Percentiles rank a stretch among this genome's conserved stretches.
Conservation (phyloP, 37 sponge, comb jelly and placozoan genomes). For the Cladorhizidae sp. region DNA sequence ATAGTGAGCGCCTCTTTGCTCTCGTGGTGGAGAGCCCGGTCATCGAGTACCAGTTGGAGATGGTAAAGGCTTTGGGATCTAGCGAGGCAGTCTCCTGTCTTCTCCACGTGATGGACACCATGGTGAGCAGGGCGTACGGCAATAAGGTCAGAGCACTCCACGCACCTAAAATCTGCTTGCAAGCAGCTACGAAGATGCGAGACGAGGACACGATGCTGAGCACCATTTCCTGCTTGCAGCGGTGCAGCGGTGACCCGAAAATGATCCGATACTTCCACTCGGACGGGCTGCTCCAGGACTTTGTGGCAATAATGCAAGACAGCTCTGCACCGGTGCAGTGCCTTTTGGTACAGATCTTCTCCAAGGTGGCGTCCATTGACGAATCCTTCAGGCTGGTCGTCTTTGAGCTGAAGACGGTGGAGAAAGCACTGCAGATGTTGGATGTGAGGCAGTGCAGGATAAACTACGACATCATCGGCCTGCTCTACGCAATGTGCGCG, state of each 20-base stretch:
- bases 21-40: not conserved
- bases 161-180: no score
- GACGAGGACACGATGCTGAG: not conserved
- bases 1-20: not conserved
- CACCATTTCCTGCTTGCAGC: not conserved
- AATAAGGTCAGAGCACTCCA: not conserved
- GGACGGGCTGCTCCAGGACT: not conserved
- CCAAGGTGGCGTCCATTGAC: not conserved
- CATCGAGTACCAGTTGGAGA: not conserved
- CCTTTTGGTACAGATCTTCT: not conserved
- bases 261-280: not conserved
- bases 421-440: not conserved
- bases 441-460: not conserved
- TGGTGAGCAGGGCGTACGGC: not conserved
- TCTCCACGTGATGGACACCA: not conserved
- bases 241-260: not conserved
- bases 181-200: no score
- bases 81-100: not conserved
- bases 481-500: conserved; percentile 18
- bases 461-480: not conserved
- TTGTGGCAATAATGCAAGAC: not conserved
- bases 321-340: not conserved
- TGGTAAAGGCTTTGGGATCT: not conserved
- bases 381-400: conserved; percentile 1
- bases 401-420: not conserved